A percentile compares a stretch with the other conserved stretches of the same genome.
Evolutionary conservation across 2,113 vertebrate species (phyloP).

Genomic region (Melanocharis versteri): DNA sequence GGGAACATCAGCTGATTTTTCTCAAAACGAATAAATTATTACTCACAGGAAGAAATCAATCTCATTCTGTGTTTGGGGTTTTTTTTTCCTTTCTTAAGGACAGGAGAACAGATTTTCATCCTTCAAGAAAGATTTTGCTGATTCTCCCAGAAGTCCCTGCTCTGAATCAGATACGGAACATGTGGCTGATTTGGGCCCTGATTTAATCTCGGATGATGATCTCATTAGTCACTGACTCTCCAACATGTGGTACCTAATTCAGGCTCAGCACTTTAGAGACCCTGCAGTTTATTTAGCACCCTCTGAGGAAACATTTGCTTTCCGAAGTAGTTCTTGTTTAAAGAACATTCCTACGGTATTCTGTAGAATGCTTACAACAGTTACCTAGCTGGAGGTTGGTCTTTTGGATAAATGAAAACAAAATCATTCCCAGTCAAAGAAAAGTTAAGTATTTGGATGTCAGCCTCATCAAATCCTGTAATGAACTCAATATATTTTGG

Average conservation of each 20-base stretch:
- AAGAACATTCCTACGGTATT: neutral
- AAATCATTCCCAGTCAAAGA: neutral
- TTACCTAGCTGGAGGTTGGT: neutral
- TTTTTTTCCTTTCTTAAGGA: neutral
- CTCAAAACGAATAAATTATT: neutral
- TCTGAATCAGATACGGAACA: slow-evolving; percentile 32
- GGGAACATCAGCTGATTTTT: neutral
- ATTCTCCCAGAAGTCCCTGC: neutral
- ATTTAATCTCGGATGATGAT: slow-evolving; percentile 48
- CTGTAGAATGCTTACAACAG: neutral
- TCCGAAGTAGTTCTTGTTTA: neutral
- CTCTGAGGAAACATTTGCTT: slow-evolving; percentile 7
- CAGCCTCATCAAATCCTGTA: neutral
- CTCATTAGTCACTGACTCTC: slow-evolving; percentile 48
- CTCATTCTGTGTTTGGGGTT: neutral
- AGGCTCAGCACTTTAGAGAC: neutral
- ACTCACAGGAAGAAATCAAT: neutral
- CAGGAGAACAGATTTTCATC: slow-evolving; percentile 14
- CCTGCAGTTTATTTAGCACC: neutral
- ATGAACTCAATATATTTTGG: slow-evolving; percentile 38
- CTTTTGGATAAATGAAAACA: neutral
- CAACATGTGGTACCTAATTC: slow-evolving; percentile 36
- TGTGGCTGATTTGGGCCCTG: slow-evolving; percentile 16
- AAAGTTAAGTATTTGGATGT: slow-evolving; percentile 8
- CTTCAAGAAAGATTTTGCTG: neutral